Evolutionary conservation across 2,113 vertebrate genomes (phyloP).

Genomic region (Forbesichthys papilliferus): DNA sequence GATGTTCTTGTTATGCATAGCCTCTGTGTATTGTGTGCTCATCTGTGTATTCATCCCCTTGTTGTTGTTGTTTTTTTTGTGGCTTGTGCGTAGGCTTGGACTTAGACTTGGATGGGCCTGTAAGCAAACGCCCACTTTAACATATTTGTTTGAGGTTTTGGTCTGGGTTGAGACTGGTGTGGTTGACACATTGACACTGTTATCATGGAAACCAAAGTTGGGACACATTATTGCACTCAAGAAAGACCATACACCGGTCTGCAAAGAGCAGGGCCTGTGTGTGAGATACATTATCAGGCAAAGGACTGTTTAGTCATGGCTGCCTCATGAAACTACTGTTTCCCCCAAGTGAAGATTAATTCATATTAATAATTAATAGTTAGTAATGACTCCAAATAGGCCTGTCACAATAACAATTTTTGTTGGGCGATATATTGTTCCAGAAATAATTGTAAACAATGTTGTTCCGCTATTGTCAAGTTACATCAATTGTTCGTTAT

Average conservation of each 20-base stretch:
- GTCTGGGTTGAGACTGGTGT: not conserved
- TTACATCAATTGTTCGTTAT: too few relatives aligned
- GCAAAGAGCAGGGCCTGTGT: not conserved
- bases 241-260: not conserved
- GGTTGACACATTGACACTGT: constrained; percentile 5
- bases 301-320: constrained; percentile 14
- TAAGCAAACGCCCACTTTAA: not conserved
- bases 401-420: too few relatives aligned
- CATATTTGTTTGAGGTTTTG: not conserved
- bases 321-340: constrained; percentile 1
- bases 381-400: not conserved
- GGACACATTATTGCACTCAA: constrained; percentile 23
- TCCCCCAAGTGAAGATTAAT: not conserved
- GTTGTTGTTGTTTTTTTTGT: not conserved
- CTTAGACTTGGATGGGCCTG: constrained; percentile 12
- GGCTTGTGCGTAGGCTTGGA: not conserved
- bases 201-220: constrained; percentile 4
- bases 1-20: not conserved
- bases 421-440: too few relatives aligned
- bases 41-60: not conserved
- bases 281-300: too few relatives aligned
- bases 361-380: constrained; percentile 1
- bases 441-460: too few relatives aligned
- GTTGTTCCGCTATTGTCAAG: too few relatives aligned
- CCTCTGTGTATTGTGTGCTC: not conserved